Conservation (phyloP, 2,888 invertebrate genomes). For the Catocala sponsa region DNA sequence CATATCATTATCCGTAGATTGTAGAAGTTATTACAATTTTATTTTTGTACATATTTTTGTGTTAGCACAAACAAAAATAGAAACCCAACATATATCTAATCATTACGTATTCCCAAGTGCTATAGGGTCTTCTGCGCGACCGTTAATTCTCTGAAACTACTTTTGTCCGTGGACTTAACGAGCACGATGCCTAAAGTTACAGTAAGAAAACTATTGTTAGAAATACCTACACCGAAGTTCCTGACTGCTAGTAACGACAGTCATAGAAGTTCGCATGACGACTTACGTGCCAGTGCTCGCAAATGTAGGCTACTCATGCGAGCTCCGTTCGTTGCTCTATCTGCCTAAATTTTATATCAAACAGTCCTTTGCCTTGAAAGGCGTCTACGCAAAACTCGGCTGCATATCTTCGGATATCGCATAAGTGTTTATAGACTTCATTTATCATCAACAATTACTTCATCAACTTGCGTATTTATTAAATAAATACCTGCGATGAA, state of each 20-base stretch:
- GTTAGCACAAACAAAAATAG: background rate
- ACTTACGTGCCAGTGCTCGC: slow-evolving; percentile 9
- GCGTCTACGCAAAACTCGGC: no score
- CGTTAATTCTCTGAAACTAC: slow-evolving; percentile 7
- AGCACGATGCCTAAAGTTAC: slow-evolving; percentile 8
- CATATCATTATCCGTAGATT: no score
- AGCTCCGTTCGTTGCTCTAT: slow-evolving; percentile 5
- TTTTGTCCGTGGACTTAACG: slow-evolving; percentile 3
- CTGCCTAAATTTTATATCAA: slow-evolving; percentile 1
- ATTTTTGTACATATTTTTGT: no score
- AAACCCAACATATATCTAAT: background rate
- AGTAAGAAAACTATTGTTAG: slow-evolving; percentile 25
- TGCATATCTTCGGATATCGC: background rate
- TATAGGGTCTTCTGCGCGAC: slow-evolving; percentile 1
- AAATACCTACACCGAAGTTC: slow-evolving; percentile 23
- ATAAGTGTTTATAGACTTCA: no score
- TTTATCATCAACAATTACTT: no score
- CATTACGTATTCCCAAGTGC: slow-evolving; percentile 5
- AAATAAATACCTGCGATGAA: background rate
- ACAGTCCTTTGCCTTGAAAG: background rate
- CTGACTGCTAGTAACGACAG: slow-evolving; percentile 8
- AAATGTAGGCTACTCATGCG: slow-evolving; percentile 9
- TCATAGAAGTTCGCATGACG: slow-evolving; percentile 1
- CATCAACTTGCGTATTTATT: no score
- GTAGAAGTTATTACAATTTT: no score